phyloP scores from a whole-genome alignment of 1,140 invertebrate species.

The Halesus radiatus region DNA sequence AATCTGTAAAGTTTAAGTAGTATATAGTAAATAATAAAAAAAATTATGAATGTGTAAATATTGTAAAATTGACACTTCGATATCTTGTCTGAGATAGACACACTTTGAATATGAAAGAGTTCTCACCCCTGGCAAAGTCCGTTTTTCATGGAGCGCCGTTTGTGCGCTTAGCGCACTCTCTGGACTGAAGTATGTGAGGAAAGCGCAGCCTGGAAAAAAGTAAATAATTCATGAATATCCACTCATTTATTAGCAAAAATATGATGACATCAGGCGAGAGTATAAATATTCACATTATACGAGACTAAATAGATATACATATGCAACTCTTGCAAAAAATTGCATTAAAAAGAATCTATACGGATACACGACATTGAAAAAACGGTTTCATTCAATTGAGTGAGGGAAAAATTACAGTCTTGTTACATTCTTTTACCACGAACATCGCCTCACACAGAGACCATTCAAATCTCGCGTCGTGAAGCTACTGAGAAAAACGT shows the following conservation, averaged over 20 bases:
- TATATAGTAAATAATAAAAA: too few species aligned
- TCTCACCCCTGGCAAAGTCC: conserved; percentile 93
- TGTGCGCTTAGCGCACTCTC: conserved; percentile 94
- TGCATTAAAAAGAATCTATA: too few species aligned
- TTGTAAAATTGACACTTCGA: too few species aligned
- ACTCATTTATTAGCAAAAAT: too few species aligned
- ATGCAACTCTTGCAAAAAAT: too few species aligned
- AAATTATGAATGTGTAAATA: too few species aligned
- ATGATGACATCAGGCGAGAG: too few species aligned
- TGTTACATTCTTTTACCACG: neutral
- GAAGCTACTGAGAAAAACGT: conserved; percentile 49
- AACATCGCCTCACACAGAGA: neutral
- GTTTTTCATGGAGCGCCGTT: conserved; percentile 95
- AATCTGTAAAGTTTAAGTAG: too few species aligned
- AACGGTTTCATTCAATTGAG: neutral
- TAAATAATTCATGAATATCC: neutral
- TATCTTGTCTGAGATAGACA: too few species aligned
- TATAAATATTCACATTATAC: too few species aligned
- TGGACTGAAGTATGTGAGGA: conserved; percentile 95
- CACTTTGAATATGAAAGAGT: too few species aligned
- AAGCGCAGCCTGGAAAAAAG: conserved; percentile 89
- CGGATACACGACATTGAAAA: neutral
- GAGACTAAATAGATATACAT: too few species aligned
- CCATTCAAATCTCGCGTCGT: conserved; percentile 10
- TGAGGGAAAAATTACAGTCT: neutral